phyloP scores from a whole-genome alignment of 2,113 vertebrate species.

The Centrocercus urophasianus region DNA sequence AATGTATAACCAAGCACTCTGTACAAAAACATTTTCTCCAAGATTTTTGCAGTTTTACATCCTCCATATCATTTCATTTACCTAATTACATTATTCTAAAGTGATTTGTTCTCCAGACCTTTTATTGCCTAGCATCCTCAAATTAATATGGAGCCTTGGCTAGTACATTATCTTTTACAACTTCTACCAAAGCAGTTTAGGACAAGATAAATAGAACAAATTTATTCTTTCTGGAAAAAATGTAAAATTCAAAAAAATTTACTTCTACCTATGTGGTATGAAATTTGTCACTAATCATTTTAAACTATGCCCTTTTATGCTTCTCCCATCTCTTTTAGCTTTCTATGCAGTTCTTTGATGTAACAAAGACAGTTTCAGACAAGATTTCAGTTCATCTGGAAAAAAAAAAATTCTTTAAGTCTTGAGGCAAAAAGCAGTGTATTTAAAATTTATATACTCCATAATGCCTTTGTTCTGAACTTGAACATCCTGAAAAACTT shows the following conservation, averaged over 20 bases:
- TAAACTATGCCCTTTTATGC: slow-evolving; percentile 99
- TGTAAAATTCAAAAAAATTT: slow-evolving; percentile 81
- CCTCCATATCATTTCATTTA: background rate
- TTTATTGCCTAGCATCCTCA: slow-evolving; percentile 5
- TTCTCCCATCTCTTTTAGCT: slow-evolving; percentile 88
- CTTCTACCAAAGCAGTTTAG: slow-evolving; percentile 22
- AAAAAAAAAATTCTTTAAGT: slow-evolving; percentile 88
- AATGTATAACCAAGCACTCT: background rate
- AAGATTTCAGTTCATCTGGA: slow-evolving; percentile 90
- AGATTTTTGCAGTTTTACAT: slow-evolving; percentile 17
- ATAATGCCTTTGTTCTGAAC: slow-evolving; percentile 99
- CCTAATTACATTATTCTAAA: slow-evolving; percentile 29
- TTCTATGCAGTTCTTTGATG: slow-evolving; percentile 92
- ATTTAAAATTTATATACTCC: slow-evolving; percentile 99
- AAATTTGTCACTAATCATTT: slow-evolving; percentile 99
- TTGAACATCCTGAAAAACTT: slow-evolving; percentile 92
- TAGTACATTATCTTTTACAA: background rate
- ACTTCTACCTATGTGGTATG: slow-evolving; percentile 87
- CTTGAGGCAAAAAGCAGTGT: slow-evolving; percentile 94
- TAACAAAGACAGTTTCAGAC: slow-evolving; percentile 97
- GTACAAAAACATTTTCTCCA: background rate
- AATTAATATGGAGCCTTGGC: background rate
- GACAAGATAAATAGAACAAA: slow-evolving; percentile 72
- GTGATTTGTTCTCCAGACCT: background rate
- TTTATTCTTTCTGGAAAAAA: slow-evolving; percentile 67